phyloP scores from a whole-genome alignment of 2,888 invertebrate species.

The Acrocyrtus sp. region DNA sequence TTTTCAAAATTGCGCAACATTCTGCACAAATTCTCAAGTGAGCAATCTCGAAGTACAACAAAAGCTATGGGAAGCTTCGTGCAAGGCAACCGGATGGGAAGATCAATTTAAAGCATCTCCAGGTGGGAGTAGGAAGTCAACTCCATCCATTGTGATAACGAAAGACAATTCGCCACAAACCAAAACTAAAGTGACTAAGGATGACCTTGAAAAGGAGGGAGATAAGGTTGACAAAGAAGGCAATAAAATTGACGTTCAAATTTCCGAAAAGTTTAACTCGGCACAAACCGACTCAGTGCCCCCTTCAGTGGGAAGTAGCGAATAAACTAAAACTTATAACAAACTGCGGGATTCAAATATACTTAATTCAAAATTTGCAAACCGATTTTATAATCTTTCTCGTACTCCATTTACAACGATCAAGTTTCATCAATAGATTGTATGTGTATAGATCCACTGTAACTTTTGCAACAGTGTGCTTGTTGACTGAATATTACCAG shows the following conservation, averaged over 20 bases:
- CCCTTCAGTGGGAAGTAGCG: slow-evolving; percentile 24
- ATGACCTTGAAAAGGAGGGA: slow-evolving; percentile 33
- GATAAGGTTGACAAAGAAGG: slow-evolving; percentile 10
- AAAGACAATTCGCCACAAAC: slow-evolving; percentile 41
- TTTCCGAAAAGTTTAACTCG: neutral
- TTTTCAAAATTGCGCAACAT: slow-evolving; percentile 75
- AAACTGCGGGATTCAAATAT: too few relatives aligned
- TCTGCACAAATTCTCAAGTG: slow-evolving; percentile 68
- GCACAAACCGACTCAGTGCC: slow-evolving; percentile 1
- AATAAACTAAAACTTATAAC: slow-evolving; percentile 3
- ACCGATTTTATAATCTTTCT: too few relatives aligned
- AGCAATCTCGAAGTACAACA: slow-evolving; percentile 73
- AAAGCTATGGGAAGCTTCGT: slow-evolving; percentile 75
- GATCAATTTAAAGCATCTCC: slow-evolving; percentile 17
- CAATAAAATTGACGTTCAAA: slow-evolving; percentile 25
- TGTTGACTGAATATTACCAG: too few relatives aligned
- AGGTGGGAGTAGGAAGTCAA: slow-evolving; percentile 16
- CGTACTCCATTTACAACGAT: too few relatives aligned
- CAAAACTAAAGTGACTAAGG: slow-evolving; percentile 25
- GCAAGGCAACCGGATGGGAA: slow-evolving; percentile 65
- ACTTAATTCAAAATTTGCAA: too few relatives aligned
- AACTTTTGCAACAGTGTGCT: too few relatives aligned
- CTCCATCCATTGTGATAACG: slow-evolving; percentile 42
- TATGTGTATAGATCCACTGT: too few relatives aligned
- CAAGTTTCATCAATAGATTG: too few relatives aligned